A percentile compares a stretch with the other conserved stretches of the same genome.
phyloP scores from a whole-genome alignment of 2,797 vertebrate species.

The Petrocephalus sullivani region DNA sequence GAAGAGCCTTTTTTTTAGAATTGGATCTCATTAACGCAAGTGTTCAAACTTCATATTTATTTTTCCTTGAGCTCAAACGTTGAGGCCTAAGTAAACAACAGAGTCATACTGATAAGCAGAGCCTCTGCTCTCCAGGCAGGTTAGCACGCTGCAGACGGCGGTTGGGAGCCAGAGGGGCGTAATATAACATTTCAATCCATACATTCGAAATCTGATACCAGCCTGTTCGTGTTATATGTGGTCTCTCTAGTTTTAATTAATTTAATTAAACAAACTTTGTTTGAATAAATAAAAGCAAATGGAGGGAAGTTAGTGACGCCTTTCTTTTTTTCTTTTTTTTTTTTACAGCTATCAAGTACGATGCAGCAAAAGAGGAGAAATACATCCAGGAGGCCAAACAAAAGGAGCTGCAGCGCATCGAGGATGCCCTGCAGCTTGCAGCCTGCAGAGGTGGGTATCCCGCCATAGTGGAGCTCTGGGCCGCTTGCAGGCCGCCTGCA shows the following conservation, averaged over 20 bases:
- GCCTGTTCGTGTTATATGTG: neutral
- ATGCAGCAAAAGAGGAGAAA: conserved; percentile 84
- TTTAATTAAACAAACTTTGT: neutral
- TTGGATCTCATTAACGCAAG: too few species aligned
- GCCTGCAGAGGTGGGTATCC: conserved; percentile 74
- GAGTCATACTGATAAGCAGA: neutral
- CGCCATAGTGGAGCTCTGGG: neutral
- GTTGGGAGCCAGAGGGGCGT: neutral
- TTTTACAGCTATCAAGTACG: conserved; percentile 79
- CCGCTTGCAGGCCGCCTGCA: neutral
- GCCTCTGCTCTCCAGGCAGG: neutral
- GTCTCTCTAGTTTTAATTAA: neutral
- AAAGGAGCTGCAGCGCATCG: conserved; percentile 83
- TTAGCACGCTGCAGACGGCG: neutral
- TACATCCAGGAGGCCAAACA: conserved; percentile 85
- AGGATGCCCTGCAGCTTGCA: conserved; percentile 80
- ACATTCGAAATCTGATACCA: neutral
- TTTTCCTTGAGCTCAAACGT: too few species aligned
- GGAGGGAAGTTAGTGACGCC: neutral
- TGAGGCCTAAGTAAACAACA: neutral
- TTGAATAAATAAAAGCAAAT: neutral
- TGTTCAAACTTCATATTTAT: too few species aligned
- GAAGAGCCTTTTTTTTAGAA: too few species aligned
- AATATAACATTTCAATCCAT: neutral
- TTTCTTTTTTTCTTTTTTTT: conserved; percentile 15